phyloP scores from a whole-genome alignment of 2,113 vertebrate genomes.

The Prochilodus magdalenae region DNA sequence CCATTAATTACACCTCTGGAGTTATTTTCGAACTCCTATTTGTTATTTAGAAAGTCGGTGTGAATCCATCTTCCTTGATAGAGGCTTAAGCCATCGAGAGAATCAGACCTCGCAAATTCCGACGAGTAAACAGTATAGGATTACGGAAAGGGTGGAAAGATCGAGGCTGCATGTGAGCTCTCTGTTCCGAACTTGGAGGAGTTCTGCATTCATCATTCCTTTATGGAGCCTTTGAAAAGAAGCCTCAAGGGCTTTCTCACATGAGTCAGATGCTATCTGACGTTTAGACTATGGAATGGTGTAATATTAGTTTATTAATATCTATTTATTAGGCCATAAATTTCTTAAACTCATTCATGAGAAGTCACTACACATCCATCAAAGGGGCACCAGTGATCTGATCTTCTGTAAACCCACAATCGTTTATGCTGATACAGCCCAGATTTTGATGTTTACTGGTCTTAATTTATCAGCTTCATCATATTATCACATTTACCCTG shows the following conservation, averaged over 20 bases:
- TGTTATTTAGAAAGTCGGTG: background rate
- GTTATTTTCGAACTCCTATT: conserved; percentile 12
- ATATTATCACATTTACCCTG: no score
- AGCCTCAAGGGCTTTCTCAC: no score
- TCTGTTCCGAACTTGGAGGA: background rate
- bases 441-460: no score
- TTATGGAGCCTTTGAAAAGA: background rate
- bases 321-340: no score
- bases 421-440: no score
- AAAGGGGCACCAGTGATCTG: no score
- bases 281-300: background rate
- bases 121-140: conserved; percentile 4
- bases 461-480: no score
- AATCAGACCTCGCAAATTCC: background rate
- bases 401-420: no score
- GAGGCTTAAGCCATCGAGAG: background rate
- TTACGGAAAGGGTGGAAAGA: background rate
- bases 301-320: no score
- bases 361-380: no score
- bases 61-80: conserved; percentile 11
- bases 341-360: no score
- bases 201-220: background rate
- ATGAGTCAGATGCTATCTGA: no score
- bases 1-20: background rate
- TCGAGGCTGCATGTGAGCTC: background rate